Evolutionary conservation across 2,797 vertebrate genomes (phyloP).

Genomic region (Taenioides sp.): DNA sequence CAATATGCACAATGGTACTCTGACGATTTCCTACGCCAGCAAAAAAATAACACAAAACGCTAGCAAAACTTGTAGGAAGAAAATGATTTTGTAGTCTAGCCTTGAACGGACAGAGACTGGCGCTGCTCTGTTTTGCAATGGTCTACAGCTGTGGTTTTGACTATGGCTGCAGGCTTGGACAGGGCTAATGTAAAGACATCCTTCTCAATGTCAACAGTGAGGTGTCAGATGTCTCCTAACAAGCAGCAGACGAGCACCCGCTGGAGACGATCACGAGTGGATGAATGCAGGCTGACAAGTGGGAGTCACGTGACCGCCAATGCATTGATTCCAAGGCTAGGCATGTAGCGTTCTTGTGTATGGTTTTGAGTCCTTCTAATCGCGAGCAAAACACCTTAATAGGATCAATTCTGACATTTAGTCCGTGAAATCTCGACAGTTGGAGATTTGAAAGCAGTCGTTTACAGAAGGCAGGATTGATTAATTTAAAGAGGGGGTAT

Average conservation of each 20-base stretch:
- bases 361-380: slow-evolving; percentile 14
- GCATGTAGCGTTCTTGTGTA: neutral
- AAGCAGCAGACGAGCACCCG: slow-evolving; percentile 30
- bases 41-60: neutral
- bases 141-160: slow-evolving; percentile 44
- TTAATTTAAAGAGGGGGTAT: slow-evolving; percentile 25
- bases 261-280: slow-evolving; percentile 24
- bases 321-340: slow-evolving; percentile 39
- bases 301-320: slow-evolving; percentile 27
- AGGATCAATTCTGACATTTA: slow-evolving; percentile 23
- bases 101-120: neutral
- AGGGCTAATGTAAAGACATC: slow-evolving; percentile 45
- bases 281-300: slow-evolving; percentile 44
- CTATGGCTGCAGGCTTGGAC: slow-evolving; percentile 36
- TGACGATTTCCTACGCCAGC: neutral
- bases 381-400: neutral
- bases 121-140: slow-evolving; percentile 22
- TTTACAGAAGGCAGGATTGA: slow-evolving; percentile 30
- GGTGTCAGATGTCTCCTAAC: slow-evolving; percentile 48
- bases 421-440: slow-evolving; percentile 14
- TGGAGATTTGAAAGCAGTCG: slow-evolving; percentile 7
- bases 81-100: slow-evolving; percentile 5
- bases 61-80: slow-evolving; percentile 16
- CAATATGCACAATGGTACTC: neutral
- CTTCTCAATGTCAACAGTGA: slow-evolving; percentile 56